Evolutionary conservation across 2,113 vertebrate genomes (phyloP).

Genomic region (Ia io): DNA sequence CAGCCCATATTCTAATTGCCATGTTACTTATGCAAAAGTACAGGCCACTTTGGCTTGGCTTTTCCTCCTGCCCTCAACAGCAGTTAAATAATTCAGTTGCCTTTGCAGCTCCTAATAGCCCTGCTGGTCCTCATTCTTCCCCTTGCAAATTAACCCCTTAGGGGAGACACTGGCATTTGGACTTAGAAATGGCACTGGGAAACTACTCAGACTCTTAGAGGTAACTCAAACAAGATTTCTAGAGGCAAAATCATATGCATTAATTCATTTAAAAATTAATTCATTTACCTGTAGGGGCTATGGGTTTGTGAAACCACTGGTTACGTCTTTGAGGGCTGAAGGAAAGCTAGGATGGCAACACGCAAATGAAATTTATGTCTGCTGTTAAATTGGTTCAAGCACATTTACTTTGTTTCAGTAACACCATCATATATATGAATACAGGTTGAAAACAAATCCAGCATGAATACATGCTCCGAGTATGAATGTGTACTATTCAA

Average conservation of each 20-base stretch:
- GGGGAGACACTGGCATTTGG: background rate
- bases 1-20: background rate
- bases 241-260: background rate
- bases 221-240: background rate
- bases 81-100: slow-evolving; percentile 16
- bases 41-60: background rate
- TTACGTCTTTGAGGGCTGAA: background rate
- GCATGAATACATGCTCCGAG: background rate
- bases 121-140: background rate
- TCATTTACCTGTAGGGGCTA: background rate
- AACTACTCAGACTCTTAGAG: background rate
- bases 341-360: background rate
- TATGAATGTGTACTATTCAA: background rate
- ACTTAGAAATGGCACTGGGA: background rate
- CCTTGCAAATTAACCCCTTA: slow-evolving; percentile 6
- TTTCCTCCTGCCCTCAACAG: background rate
- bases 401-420: slow-evolving; percentile 3
- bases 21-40: slow-evolving; percentile 20
- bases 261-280: background rate
- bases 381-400: background rate
- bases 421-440: background rate
- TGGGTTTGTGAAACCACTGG: background rate
- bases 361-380: background rate
- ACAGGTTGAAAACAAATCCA: background rate
- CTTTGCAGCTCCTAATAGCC: background rate